Base-by-base conservation (phyloP, 1,140 invertebrate species). In the Brachionus koreanus region DNA sequence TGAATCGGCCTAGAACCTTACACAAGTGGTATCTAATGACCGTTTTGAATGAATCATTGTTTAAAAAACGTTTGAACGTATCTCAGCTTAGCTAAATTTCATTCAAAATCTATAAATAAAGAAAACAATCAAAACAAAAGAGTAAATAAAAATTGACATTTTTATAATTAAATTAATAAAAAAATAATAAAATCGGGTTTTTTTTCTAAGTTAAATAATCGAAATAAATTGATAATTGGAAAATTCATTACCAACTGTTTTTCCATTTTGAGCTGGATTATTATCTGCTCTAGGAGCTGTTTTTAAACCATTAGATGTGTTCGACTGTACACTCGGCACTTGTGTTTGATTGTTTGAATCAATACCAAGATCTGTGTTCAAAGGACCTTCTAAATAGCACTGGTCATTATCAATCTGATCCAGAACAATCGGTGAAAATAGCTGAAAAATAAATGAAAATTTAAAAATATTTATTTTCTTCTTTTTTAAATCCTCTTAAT, bases 171-270 rank as follows among this genome's bases (percentile, higher is more conserved):
- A 57, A 57, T 57, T 57, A 57, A 57, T 57, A 19, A 57, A 19
- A 57, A 57, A 57, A 57, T 25, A 57, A 57, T 57, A 57, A 57
- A 57, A 19, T 57, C 49, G 49, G 49, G 49, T 57, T 57, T 57
- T 57, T 49, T 57, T 57, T 57, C 16, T 57, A n/a, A 57, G 19
- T 74, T 74, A 74, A 49, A 74, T 29, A 12, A 74, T 39, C 39
- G 39, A 25, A 29, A 43, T 74, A 74, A 46, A 74, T 46, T 74
- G 69, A 74, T 46, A 74, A 46, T 74, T 74, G 16, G 69, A 74
- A 74, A 74, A 74, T 13, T 74, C 69, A 74, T 74, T 74, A 74
- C 69, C 69, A 74, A 74, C 33, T 46, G 43, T 74, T 74, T 74
- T 74, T 23, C 39, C 69, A 46, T 46, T 72, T 39, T 19, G 33